Evolutionary conservation across 2,113 vertebrate genomes (phyloP), one percentile per base, ranked within the genome.

Genomic region (Rattus rattus): DNA sequence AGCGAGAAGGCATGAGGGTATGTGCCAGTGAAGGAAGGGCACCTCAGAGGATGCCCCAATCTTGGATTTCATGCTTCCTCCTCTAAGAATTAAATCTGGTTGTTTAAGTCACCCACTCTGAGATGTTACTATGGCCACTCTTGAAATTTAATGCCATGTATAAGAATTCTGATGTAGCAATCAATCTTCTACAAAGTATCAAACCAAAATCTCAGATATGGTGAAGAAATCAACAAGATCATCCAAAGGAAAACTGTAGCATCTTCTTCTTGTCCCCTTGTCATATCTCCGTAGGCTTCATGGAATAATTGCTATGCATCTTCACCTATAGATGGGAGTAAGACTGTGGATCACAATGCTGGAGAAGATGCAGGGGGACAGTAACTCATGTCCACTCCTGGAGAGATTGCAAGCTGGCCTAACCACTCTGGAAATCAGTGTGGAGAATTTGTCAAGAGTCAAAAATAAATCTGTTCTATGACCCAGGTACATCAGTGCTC

Each of bases 201-300:
- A 86, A 97, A 59, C 5, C 67, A 80, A 54, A 96, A 65, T 85
- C 79, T 77, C 94, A 63, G 90, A 75, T 0, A 24, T 39, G 13
- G 22, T 56, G 13, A 28, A 39, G 36, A 24, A 54, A 43, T 22
- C 76, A 85, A 56, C 19, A 13, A 86, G 17, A 88, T 39, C 36
- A 88, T n/a, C 30, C 30, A 75, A 30, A 75, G 39, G 7, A 56
- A 92, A 79, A 70, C 1, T 52, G 47, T 4, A 3, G 77, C 8
- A 47, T 94, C 30, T 33, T 36, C n/a, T 36, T 36, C 11, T 77
- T 49, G 33, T 52, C n/a, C 49, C 49, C 24, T 75, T 0, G 19
- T 28, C 83, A 12, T 59, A n/a, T 54, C 67, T 30, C 56, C 14
- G 39, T 33, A 14, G 94, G 47, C 49, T 80, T 19, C 75, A 52